These are phyloP conservation scores for Callochromis pleurospilus DNA, from an alignment of 2,113 vertebrate species.

Conservation along the genomic window DNA sequence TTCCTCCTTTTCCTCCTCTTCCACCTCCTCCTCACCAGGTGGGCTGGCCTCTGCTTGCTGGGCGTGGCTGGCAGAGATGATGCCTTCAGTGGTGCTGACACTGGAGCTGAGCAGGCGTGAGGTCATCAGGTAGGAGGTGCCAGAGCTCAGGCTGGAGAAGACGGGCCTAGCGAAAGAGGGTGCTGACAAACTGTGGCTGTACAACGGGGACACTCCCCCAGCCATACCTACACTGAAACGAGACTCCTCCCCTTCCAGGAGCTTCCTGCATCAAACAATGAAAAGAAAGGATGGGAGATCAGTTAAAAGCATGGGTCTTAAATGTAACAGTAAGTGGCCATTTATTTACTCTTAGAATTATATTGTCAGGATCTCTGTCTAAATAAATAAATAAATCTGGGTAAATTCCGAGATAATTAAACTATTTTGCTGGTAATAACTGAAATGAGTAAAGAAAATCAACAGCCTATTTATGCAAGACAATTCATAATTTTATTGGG, in stretches of 20 bases:
- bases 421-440: not conserved
- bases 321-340: not conserved
- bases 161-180: conserved; percentile 74
- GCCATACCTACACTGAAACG: conserved; percentile 83
- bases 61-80: conserved; percentile 77
- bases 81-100: conserved; percentile 80
- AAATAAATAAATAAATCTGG: not conserved
- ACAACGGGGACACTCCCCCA: conserved; percentile 77
- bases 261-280: conserved; percentile 73
- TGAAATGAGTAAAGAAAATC: not conserved
- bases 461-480: not conserved
- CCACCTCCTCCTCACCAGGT: conserved; percentile 42
- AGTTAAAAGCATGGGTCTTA: not conserved
- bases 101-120: conserved; percentile 76
- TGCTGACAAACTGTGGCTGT: conserved; percentile 68
- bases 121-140: conserved; percentile 79
- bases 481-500: not conserved
- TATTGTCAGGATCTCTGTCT: not conserved
- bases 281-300: not conserved
- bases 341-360: not conserved
- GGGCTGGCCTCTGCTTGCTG: conserved; percentile 78
- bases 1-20: not conserved
- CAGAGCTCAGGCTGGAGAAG: conserved; percentile 75
- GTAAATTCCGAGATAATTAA: not conserved
- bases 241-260: conserved; percentile 93